A percentile compares a stretch with the other conserved stretches of the same genome.
phyloP scores from a whole-genome alignment of 2,113 vertebrate genomes.

The Leptosomus discolor region DNA sequence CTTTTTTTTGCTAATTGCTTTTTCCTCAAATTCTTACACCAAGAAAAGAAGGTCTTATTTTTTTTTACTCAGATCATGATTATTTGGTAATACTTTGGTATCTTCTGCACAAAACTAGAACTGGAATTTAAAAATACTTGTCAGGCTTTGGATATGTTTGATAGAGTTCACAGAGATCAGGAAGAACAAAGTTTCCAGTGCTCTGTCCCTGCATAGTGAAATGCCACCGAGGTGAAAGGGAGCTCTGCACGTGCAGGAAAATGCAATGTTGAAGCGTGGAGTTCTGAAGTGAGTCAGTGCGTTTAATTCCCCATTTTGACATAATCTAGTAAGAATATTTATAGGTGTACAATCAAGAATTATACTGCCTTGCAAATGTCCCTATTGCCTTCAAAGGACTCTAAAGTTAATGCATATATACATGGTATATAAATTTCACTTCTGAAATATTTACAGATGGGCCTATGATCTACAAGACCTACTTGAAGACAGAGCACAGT shows the following conservation, averaged over 20 bases:
- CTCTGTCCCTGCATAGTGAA: not conserved
- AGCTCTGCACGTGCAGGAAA: not conserved
- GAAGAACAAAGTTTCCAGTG: not conserved
- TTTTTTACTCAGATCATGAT: not conserved
- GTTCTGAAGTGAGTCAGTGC: rapidly evolving
- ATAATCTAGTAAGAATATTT: not conserved
- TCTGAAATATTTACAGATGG: conserved; percentile 61
- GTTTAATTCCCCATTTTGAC: not conserved
- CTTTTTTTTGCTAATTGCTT: not conserved
- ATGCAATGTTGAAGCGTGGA: not conserved
- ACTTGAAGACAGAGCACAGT: conserved; percentile 70
- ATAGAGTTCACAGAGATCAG: not conserved
- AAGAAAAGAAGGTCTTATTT: not conserved
- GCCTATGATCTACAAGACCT: conserved; percentile 51
- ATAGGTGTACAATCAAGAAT: not conserved
- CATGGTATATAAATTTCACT: not conserved
- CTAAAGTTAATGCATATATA: not conserved
- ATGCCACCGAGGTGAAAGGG: not conserved
- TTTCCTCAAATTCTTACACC: not conserved
- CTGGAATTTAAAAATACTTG: not conserved
- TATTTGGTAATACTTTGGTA: not conserved
- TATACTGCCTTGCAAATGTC: not conserved
- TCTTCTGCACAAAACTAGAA: not conserved
- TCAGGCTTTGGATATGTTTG: not conserved
- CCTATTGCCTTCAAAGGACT: not conserved